Percentiles rank a stretch among this genome's conserved stretches.
Evolutionary conservation across 2,888 invertebrate species (phyloP).

Genomic region (Nephrocerus scutellatus): DNA sequence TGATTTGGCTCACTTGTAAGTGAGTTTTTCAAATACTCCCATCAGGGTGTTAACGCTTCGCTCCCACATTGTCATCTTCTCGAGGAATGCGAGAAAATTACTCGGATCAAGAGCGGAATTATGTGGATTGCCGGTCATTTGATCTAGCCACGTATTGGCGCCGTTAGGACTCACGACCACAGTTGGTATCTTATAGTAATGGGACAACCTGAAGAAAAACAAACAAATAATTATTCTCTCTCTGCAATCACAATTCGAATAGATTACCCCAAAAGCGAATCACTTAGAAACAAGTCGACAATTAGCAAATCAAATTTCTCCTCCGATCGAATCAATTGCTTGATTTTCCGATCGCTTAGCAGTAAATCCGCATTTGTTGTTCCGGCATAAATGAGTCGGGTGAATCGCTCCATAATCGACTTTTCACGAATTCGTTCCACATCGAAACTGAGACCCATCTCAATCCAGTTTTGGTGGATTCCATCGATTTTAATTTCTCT

Average conservation of each 20-base stretch:
- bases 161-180: conserved; percentile 47
- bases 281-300: conserved; percentile 50
- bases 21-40: conserved; percentile 41
- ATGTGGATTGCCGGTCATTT: conserved; percentile 49
- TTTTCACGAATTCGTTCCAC: conserved; percentile 39
- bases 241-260: too few species aligned
- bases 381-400: conserved; percentile 41
- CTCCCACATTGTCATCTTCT: conserved; percentile 48
- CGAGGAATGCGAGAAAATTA: conserved; percentile 43
- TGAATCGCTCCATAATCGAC: conserved; percentile 42
- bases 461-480: conserved; percentile 40
- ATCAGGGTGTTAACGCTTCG: conserved; percentile 47
- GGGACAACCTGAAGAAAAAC: conserved; percentile 42
- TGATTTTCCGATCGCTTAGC: conserved; percentile 34
- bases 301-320: conserved; percentile 41
- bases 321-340: conserved; percentile 33
- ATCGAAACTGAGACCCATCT: conserved; percentile 41
- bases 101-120: conserved; percentile 49
- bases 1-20: conserved; percentile 36
- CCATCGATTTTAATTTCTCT: conserved; percentile 39
- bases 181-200: conserved; percentile 41
- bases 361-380: conserved; percentile 41
- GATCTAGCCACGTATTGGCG: conserved; percentile 48
- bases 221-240: too few species aligned
- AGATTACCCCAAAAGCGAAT: conserved; percentile 46